Evolutionary conservation across 2,113 vertebrate species (phyloP), one percentile per base, ranked within the genome.

Genomic region (human): DNA sequence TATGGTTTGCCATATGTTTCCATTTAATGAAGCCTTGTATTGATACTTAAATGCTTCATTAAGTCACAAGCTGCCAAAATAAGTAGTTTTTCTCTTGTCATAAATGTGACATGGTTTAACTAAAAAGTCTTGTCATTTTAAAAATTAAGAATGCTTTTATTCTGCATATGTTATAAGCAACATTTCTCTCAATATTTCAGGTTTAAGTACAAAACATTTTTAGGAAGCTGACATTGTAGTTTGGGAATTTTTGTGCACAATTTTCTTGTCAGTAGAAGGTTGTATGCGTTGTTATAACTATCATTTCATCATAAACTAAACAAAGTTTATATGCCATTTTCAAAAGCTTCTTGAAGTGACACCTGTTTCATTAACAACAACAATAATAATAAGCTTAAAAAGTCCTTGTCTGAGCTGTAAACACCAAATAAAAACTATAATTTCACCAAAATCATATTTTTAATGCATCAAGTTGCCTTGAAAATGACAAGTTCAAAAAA

Each of bases 81-180:
- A 97, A 98, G 94, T 86, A 94, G 97, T 98, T 98, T 98, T 89
- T 97, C 96, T 98, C 98, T 98, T 98, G 97, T 98, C 97, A 99
- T 52, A 98, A 97, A 98, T 97, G 93, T 98, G 98, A 98, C 98
- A 98, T 87, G 78, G 94, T 98, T 98, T 98, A 98, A 89, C 96
- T 97, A 98, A 98, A 97, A 98, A 98, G 68, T 97, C 97, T 84
- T 98, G 93, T 97, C 88, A 98, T 97, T 98, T 98, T 94, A 96
- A 97, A 98, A 98, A 98, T 98, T 98, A 98, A 97, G 92, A 98
- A 98, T 96, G 91, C n/a, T 98, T 98, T 98, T 97, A 98, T 97
- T 98, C 83, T 96, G 80, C 78, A 16, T 93, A 11, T 98, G 20
- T 98, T 98, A 98, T 94, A 97, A 98, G 76, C 82, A 98, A 98